Base-by-base conservation (phyloP, 2,797 vertebrate genomes). In the Kryptopterus vitreolus region DNA sequence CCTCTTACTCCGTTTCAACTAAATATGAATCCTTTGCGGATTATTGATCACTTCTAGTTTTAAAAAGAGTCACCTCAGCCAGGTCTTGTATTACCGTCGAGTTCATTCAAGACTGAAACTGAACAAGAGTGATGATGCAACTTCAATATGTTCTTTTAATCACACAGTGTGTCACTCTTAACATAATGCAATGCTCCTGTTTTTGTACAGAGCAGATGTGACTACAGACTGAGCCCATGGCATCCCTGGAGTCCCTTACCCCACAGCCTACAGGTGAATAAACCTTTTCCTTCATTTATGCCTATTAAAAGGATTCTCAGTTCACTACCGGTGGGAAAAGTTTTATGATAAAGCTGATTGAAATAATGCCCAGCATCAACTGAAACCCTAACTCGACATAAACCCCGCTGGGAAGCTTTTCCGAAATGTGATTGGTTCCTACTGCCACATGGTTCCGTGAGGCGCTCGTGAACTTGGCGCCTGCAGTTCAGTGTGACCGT, bases 201-300 rank as follows among this genome's bases (percentile, higher is more conserved):
- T 65, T 80, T 88, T 10, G 24, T 74, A 74, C 82, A 89, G 79
- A 53, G 66, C 85, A 81, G 84, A 88, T 83, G 84, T 87, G 85
- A 88, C 82, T 74, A 63, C 61, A 77, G 76, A 79, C 80, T 70
- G 77, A 78, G 63, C 76, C 48, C 31, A 90, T 89, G 88, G 87
- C 84, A 69, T 85, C 89, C 66, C 77, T 81, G 62, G 82, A 86
- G 76, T 83, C 84, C 68, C 68, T 83, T 24, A 62, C 52, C 78
- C 57, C 80, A 79, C 83, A 78, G 57, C 71, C 79, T 52, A 73
- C 79, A 81, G 88, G 89, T 90, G 65, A 85, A 78, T 80, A 65
- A 38, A 59, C 38, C 62, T 35, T 76, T 35, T 31, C 2, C 24
- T 15, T 81, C 38, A 11, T 69, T 74, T 48, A 58, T 46, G 43